Evolutionary conservation across 2,888 invertebrate genomes (phyloP), one percentile per base, ranked within the genome.

Genomic region (Ganaspis brasiliensis): DNA sequence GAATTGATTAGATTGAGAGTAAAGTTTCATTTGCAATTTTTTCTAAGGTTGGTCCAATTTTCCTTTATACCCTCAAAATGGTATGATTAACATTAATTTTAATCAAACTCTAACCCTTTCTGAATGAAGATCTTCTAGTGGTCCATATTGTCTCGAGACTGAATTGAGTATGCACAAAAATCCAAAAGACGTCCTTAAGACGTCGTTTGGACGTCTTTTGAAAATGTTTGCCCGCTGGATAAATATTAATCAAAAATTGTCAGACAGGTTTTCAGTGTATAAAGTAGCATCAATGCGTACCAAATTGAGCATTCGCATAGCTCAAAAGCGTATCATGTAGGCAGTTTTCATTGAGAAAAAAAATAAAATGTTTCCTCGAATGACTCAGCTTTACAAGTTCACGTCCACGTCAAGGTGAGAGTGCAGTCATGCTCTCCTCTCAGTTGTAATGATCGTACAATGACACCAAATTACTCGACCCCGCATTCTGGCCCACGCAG

Each of bases 331-430:
- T 45, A 40, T 67, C 67, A 67, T 45, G 24, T 21, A 67, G 40
- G 67, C 40, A 67, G 63, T 63, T 63, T 63, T 12, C 63, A 40
- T 63, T 63, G 19, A 45, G n/a, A 67, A 67, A 31, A 31, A 31
- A n/a, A n/a, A n/a, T n/a, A 63, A 40, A 40, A n/a, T 49, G 21
- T 67, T 67, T 19, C 24, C 74, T 74, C 75, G 76, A 79, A 75
- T 81, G 81, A 81, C 81, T 81, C 81, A 79, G 81, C 79, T 76
- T 81, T 78, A 77, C 73, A 78, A 75, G 81, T 79, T 78, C 76
- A 73, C 40, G 67, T 67, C 45, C 45, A 67, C 67, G 67, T 26
- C 45, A 67, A 67, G 67, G 40, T 67, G 67, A 67, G 40, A 67
- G 21, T 67, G 67, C 75, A 63, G 70, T 73, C 56, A 52, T 59